These are phyloP conservation scores for Acanthurus tractus DNA, from an alignment of 2,797 vertebrate species.

Conservation along the genomic window DNA sequence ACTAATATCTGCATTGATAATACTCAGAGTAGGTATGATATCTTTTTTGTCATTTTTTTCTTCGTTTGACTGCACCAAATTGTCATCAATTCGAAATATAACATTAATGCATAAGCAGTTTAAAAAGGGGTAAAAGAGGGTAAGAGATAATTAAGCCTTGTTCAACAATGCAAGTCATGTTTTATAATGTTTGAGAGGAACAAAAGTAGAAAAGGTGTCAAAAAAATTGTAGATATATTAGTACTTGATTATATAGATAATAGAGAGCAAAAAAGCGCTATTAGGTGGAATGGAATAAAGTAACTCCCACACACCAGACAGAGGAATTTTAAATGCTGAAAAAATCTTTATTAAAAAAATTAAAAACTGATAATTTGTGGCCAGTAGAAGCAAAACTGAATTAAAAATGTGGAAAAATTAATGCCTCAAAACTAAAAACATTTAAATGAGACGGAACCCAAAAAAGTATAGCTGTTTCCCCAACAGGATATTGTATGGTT, in stretches of 20 bases:
- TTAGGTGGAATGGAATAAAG: neutral
- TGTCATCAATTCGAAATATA: neutral
- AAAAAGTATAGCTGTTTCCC: too few relatives aligned
- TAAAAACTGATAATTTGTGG: conserved; percentile 1
- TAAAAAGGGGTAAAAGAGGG: neutral
- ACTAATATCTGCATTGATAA: neutral
- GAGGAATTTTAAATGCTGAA: neutral
- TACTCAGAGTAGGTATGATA: neutral
- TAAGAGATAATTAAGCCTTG: neutral
- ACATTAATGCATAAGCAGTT: neutral
- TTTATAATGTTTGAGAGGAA: neutral
- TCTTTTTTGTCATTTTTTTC: neutral
- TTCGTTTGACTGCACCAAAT: conserved; percentile 1
- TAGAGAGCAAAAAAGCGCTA: too few relatives aligned
- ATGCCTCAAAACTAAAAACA: too few relatives aligned
- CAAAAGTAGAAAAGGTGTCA: too few relatives aligned
- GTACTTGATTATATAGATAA: too few relatives aligned
- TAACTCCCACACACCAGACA: neutral
- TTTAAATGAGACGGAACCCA: too few relatives aligned
- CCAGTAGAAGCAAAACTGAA: neutral
- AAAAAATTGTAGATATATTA: neutral
- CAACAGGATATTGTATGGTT: too few relatives aligned
- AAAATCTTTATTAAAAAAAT: neutral
- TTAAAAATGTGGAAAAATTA: too few relatives aligned
- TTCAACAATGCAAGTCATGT: neutral